Evolutionary conservation across 2,797 vertebrate species (phyloP).

Genomic region (Pseudochirops cupreus): DNA sequence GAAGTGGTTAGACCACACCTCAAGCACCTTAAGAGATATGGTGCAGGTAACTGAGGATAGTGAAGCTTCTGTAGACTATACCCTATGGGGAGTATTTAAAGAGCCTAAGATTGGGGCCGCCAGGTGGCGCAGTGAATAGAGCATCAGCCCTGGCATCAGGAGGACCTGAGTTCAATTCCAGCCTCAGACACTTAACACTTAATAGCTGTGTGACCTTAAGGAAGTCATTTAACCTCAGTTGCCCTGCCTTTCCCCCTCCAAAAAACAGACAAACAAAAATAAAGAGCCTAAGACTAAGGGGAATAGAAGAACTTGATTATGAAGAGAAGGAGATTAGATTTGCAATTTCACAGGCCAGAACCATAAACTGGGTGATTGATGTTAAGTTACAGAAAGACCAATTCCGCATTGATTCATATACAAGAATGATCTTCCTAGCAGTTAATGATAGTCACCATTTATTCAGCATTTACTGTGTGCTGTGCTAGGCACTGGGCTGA

Average conservation of each 20-base stretch:
- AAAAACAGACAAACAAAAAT: no score
- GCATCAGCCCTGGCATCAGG: no score
- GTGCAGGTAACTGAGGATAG: neutral
- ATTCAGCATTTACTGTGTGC: neutral
- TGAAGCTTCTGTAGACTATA: neutral
- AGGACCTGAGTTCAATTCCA: no score
- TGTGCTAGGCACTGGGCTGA: neutral
- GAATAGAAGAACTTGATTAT: neutral
- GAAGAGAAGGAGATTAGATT: neutral
- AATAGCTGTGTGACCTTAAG: no score
- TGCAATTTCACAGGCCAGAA: neutral
- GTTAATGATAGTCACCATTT: neutral
- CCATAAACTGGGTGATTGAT: neutral
- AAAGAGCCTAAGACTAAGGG: neutral
- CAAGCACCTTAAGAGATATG: neutral
- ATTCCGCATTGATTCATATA: neutral
- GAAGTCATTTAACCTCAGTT: no score
- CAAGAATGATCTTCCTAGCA: neutral
- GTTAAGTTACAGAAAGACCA: neutral
- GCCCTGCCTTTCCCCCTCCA: no score
- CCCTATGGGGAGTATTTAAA: neutral
- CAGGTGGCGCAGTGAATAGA: no score
- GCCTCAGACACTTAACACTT: no score
- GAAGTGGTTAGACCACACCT: neutral
- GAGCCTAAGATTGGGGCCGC: neutral